phyloP scores from a whole-genome alignment of 2,888 invertebrate genomes.

The Lithophane ornitopus region DNA sequence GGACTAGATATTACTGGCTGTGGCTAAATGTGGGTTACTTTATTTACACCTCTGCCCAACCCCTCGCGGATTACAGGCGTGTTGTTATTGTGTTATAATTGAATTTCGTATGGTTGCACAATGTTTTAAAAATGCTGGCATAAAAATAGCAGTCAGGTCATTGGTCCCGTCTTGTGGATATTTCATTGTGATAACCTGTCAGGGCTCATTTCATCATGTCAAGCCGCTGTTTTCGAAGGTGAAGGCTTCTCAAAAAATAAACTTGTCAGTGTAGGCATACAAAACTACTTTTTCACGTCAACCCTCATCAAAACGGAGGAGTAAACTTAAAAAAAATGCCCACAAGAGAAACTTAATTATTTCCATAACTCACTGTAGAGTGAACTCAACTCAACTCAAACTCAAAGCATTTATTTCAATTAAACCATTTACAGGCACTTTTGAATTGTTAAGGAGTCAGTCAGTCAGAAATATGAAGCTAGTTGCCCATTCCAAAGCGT shows the following conservation, averaged over 20 bases:
- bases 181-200: slow-evolving; percentile 26
- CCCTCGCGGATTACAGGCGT: not conserved
- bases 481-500: no score
- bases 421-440: no score
- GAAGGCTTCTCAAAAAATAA: not conserved
- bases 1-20: not conserved
- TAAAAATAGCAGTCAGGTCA: no score
- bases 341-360: slow-evolving; percentile 10
- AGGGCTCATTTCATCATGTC: not conserved
- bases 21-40: not conserved
- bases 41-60: no score
- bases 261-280: not conserved
- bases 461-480: no score
- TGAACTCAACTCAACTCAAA: no score
- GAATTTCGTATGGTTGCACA: not conserved
- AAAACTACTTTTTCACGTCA: slow-evolving; percentile 34
- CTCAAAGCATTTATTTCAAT: no score
- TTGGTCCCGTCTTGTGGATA: not conserved
- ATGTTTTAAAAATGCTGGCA: not conserved
- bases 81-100: not conserved
- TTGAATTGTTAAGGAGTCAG: no score
- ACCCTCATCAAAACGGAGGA: slow-evolving; percentile 43
- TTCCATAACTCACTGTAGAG: no score
- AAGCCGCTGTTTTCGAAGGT: not conserved
- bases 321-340: slow-evolving; percentile 6